phyloP scores from a whole-genome alignment of 2,888 invertebrate genomes.

The Anodontia alba region DNA sequence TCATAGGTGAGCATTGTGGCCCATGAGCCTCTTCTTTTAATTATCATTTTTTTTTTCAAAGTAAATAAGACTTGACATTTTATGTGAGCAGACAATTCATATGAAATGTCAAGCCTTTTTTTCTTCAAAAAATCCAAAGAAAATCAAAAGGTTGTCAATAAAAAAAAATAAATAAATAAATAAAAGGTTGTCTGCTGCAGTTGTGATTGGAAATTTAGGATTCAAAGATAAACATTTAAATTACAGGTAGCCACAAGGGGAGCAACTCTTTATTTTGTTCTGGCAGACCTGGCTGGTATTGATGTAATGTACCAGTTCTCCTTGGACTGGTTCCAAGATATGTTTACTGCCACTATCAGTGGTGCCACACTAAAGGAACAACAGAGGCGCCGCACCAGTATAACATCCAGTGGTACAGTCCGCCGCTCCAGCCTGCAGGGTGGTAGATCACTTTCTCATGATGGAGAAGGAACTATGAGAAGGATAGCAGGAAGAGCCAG shows the following conservation, averaged over 20 bases:
- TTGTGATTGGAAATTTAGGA: too few relatives aligned
- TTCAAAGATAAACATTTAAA: too few relatives aligned
- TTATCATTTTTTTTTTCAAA: too few relatives aligned
- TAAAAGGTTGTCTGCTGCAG: too few relatives aligned
- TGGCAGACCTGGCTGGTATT: conserved; percentile 82
- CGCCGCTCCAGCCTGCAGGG: conserved; percentile 56
- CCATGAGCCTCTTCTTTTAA: too few relatives aligned
- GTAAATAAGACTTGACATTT: too few relatives aligned
- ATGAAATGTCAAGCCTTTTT: too few relatives aligned
- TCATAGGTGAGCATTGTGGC: too few relatives aligned
- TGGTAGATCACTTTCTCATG: conserved; percentile 21
- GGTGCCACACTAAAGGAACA: conserved; percentile 57
- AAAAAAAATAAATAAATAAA: too few relatives aligned
- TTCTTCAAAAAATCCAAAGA: too few relatives aligned
- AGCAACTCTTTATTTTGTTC: conserved; percentile 84
- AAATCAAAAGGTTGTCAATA: too few relatives aligned
- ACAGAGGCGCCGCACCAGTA: conserved; percentile 36
- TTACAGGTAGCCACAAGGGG: conserved; percentile 84
- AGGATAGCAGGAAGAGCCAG: neutral
- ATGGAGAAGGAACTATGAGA: conserved; percentile 2
- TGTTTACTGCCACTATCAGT: conserved; percentile 82
- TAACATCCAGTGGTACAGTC: conserved; percentile 40
- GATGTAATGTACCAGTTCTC: conserved; percentile 85
- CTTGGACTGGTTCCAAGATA: conserved; percentile 83
- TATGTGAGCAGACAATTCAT: too few relatives aligned